Percentiles rank a stretch among this genome's conserved stretches.
Evolutionary conservation across 2,797 vertebrate genomes (phyloP).

Genomic region (Acrocephalus scirpaceus): DNA sequence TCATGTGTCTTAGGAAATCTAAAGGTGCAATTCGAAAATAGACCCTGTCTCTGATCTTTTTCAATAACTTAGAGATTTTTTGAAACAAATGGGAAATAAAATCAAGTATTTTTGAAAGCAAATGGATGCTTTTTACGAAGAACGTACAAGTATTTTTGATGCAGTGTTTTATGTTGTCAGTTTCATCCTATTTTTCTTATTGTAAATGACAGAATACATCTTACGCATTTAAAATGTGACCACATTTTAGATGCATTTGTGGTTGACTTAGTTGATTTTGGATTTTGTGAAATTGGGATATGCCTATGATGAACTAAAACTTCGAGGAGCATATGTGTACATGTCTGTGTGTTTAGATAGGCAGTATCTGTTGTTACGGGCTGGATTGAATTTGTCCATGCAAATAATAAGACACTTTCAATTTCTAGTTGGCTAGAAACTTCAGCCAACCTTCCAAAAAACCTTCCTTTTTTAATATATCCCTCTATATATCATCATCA

Average conservation of each 20-base stretch:
- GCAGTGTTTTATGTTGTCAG: not conserved
- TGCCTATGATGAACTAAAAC: not conserved
- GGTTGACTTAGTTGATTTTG: not conserved
- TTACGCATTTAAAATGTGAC: not conserved
- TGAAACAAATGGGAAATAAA: not conserved
- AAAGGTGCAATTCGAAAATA: not conserved
- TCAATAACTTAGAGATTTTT: not conserved
- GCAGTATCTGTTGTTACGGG: not conserved
- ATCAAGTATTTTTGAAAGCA: not conserved
- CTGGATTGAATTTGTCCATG: not conserved
- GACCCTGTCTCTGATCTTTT: not conserved
- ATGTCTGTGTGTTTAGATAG: not conserved
- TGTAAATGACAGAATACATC: not conserved
- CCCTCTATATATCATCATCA: not conserved
- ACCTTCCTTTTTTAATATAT: not conserved
- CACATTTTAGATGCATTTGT: not conserved
- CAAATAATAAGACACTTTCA: not conserved
- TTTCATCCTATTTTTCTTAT: not conserved
- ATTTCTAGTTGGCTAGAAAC: not conserved
- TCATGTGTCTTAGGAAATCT: not conserved
- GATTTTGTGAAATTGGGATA: not conserved
- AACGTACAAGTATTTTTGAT: not conserved
- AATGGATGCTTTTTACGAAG: not conserved
- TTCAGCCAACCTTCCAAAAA: too few species aligned
- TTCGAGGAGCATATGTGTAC: fast-evolving